phyloP scores from a whole-genome alignment of 2,113 vertebrate species.

The Pelvicachromis taeniatus region DNA sequence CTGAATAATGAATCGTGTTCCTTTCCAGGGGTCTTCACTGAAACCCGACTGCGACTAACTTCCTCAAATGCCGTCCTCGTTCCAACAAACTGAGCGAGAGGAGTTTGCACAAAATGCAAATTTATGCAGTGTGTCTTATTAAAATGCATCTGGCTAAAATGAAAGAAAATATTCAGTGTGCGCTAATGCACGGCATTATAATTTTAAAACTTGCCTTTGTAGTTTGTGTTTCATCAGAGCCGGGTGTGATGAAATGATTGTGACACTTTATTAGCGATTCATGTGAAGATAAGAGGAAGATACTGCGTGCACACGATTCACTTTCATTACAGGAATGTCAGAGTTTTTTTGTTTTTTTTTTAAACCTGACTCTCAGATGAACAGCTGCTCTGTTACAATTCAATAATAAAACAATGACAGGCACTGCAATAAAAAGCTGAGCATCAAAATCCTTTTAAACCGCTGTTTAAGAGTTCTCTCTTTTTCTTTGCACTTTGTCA shows the following conservation, averaged over 20 bases:
- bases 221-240: slow-evolving; percentile 46
- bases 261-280: slow-evolving; percentile 48
- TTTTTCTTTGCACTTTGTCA: neutral
- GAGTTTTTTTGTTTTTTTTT: neutral
- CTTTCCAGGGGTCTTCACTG: neutral
- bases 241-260: slow-evolving; percentile 45
- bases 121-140: slow-evolving; percentile 43
- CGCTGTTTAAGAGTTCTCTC: neutral
- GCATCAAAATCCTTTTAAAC: neutral
- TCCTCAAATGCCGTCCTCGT: neutral
- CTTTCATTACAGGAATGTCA: slow-evolving; percentile 1
- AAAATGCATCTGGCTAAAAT: slow-evolving; percentile 39
- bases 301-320: neutral
- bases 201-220: slow-evolving; percentile 57
- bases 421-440: neutral
- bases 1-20: neutral
- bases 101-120: slow-evolving; percentile 26
- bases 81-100: neutral
- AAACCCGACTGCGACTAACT: neutral
- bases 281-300: slow-evolving; percentile 20
- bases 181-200: slow-evolving; percentile 42
- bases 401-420: neutral
- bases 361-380: neutral
- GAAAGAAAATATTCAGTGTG: slow-evolving; percentile 17
- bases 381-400: neutral